A percentile compares a stretch with the other conserved stretches of the same genome.
Conservation (phyloP, 2,113 vertebrate species). For the Protobothrops mucrosquamatus region DNA sequence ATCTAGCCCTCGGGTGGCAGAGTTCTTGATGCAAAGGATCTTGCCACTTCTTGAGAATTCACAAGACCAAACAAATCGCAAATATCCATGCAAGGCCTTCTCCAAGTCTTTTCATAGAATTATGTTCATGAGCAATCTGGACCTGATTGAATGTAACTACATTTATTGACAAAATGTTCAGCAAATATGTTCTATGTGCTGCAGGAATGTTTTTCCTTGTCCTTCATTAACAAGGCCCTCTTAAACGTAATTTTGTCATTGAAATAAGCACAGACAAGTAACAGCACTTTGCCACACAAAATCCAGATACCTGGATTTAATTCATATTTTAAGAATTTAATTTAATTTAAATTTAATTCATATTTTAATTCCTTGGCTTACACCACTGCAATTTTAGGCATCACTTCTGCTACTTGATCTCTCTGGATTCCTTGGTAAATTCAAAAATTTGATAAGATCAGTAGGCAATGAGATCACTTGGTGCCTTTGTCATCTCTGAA, state of each 20-base stretch:
- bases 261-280: not conserved
- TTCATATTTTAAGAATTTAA: not conserved
- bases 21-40: not conserved
- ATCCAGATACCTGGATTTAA: not conserved
- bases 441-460: not conserved
- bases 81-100: not conserved
- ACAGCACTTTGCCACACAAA: not conserved
- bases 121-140: not conserved
- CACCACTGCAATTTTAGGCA: not conserved
- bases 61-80: not conserved
- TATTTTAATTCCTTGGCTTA: not conserved
- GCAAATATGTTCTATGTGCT: not conserved
- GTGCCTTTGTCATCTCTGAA: not conserved
- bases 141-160: not conserved
- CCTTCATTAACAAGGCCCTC: not conserved
- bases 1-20: not conserved
- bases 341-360: not conserved
- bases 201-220: not conserved
- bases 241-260: not conserved
- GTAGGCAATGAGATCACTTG: not conserved
- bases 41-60: not conserved
- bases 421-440: not conserved
- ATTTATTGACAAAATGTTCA: not conserved
- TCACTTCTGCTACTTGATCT: not conserved
- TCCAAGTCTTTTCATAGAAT: not conserved